A percentile compares a stretch with the other conserved stretches of the same genome.
Evolutionary conservation across 2,113 vertebrate genomes (phyloP).

Genomic region (Bambusicola thoracicus): DNA sequence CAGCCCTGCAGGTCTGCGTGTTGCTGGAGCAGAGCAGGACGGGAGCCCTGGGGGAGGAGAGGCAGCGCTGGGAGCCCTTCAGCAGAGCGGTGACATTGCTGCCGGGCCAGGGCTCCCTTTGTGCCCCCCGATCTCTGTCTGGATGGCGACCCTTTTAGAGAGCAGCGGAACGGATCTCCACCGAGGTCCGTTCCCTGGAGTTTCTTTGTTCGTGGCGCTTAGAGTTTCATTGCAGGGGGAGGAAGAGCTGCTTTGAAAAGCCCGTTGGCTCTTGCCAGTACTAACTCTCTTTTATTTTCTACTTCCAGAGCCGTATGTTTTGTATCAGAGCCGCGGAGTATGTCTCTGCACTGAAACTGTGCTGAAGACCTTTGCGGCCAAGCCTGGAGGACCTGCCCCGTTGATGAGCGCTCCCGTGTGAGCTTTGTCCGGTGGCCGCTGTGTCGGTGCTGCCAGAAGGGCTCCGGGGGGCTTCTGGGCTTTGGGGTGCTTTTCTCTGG

Average conservation of each 20-base stretch:
- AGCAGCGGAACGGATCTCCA: slow-evolving; percentile 58
- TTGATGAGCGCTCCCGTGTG: slow-evolving; percentile 9
- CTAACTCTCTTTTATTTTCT: slow-evolving; percentile 63
- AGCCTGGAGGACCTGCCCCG: not conserved
- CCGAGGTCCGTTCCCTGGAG: slow-evolving; percentile 55
- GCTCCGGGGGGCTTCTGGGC: not conserved
- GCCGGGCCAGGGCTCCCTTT: slow-evolving; percentile 30
- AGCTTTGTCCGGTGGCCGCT: slow-evolving; percentile 1
- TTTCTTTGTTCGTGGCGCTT: not conserved
- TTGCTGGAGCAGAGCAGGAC: not conserved
- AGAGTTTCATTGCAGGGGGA: slow-evolving; percentile 64
- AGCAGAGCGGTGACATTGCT: not conserved
- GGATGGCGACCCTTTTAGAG: slow-evolving; percentile 37
- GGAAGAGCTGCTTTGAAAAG: slow-evolving; percentile 54
- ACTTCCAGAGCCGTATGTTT: slow-evolving; percentile 60
- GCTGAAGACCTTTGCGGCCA: slow-evolving; percentile 31
- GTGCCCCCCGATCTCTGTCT: slow-evolving; percentile 20
- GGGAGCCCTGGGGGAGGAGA: slow-evolving; percentile 1
- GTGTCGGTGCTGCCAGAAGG: slow-evolving; percentile 20
- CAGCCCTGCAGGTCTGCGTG: fast-evolving
- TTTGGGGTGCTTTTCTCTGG: not conserved
- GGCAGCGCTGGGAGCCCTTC: not conserved
- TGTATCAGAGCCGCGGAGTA: slow-evolving; percentile 50
- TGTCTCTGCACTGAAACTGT: slow-evolving; percentile 56
- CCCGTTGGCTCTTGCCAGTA: not conserved